A percentile compares a stretch with the other conserved stretches of the same genome.
These are phyloP conservation scores for Psephotus haematonotus DNA, from an alignment of 2,113 vertebrate species.

Conservation along the genomic window DNA sequence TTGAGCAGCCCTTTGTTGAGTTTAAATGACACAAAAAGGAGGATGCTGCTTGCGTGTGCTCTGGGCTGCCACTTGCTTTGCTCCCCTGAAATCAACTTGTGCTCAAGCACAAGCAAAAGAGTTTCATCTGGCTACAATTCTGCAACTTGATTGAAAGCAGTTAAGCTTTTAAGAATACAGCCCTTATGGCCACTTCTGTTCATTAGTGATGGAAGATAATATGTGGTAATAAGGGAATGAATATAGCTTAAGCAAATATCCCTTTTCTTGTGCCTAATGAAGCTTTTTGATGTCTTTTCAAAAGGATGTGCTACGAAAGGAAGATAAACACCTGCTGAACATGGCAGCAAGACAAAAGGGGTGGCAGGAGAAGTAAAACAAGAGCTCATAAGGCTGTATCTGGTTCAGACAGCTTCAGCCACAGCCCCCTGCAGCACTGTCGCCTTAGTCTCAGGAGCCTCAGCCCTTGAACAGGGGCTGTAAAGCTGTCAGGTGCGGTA, in stretches of 20 bases:
- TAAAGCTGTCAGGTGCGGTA: slow-evolving; percentile 14
- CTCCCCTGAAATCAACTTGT: background rate
- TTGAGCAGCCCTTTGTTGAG: background rate
- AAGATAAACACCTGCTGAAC: background rate
- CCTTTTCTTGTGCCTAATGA: background rate
- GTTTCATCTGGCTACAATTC: background rate
- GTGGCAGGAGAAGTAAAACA: background rate
- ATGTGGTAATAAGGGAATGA: rapidly evolving
- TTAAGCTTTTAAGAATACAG: background rate
- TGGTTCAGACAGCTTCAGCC: background rate
- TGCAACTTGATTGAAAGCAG: background rate
- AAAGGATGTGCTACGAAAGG: background rate
- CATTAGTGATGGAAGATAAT: background rate
- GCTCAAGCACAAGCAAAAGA: background rate
- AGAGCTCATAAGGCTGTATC: background rate
- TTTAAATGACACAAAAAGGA: background rate
- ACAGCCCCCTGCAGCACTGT: background rate
- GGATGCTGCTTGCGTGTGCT: background rate
- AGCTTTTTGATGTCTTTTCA: slow-evolving; percentile 17
- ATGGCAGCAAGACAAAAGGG: background rate
- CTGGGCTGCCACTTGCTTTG: rapidly evolving
- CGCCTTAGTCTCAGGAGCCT: background rate
- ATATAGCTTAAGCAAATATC: background rate
- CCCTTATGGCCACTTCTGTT: background rate
- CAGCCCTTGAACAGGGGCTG: background rate